Conservation (phyloP, 2,113 vertebrate genomes). For the Labeo catla region DNA sequence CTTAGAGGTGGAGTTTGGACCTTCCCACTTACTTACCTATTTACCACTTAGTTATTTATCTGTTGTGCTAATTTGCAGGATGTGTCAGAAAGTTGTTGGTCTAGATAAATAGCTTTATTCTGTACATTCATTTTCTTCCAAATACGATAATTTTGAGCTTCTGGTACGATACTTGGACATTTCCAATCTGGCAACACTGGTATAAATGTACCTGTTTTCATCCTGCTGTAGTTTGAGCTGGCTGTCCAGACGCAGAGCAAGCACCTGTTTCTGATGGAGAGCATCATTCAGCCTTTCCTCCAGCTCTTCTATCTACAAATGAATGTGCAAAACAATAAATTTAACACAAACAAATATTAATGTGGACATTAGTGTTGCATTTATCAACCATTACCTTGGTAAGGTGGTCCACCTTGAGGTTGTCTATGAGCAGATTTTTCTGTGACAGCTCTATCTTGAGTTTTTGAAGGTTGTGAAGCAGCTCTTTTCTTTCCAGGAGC, state of each 20-base stretch:
- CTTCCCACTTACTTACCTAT: too few relatives aligned
- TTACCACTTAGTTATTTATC: too few relatives aligned
- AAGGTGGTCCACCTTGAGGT: slow-evolving; percentile 92
- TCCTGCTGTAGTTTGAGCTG: slow-evolving; percentile 92
- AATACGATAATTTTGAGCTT: too few relatives aligned
- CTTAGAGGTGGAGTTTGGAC: too few relatives aligned
- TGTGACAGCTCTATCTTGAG: slow-evolving; percentile 94
- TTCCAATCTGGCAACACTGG: too few relatives aligned
- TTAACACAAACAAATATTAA: background rate
- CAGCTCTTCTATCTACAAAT: slow-evolving; percentile 87
- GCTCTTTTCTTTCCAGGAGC: slow-evolving; percentile 90
- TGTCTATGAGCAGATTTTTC: slow-evolving; percentile 93
- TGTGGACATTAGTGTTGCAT: background rate
- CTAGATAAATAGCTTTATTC: too few relatives aligned
- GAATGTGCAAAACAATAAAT: slow-evolving; percentile 23
- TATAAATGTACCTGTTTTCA: slow-evolving; percentile 83
- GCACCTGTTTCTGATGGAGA: slow-evolving; percentile 90
- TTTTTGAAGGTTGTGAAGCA: slow-evolving; percentile 89
- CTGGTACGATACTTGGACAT: too few relatives aligned
- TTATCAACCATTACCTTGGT: slow-evolving; percentile 80
- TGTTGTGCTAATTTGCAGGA: too few relatives aligned
- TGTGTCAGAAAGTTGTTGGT: too few relatives aligned
- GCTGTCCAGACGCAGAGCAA: slow-evolving; percentile 89
- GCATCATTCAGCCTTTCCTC: slow-evolving; percentile 94
- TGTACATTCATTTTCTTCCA: too few relatives aligned